Conservation (phyloP, 2,888 invertebrate genomes). For the Sphecodes monilicornis region DNA sequence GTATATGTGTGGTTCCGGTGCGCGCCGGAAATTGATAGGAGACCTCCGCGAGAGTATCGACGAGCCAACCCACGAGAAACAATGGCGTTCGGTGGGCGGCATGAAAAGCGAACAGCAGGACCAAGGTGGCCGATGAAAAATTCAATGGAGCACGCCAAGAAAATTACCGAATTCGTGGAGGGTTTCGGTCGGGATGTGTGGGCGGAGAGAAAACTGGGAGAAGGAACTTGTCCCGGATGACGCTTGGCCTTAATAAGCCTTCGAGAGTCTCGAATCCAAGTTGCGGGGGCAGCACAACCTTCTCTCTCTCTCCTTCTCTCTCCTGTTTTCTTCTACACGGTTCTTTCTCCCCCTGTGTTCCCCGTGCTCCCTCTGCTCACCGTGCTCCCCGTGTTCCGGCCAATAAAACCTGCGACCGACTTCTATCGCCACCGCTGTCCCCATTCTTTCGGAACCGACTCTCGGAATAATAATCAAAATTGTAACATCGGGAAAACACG, state of each 20-base stretch:
- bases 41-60: background rate
- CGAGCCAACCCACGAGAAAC: background rate
- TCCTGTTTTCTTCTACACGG: conserved; percentile 8
- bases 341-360: background rate
- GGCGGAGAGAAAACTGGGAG: background rate
- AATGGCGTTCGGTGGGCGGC: background rate
- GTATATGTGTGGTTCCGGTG: background rate
- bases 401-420: conserved; percentile 51
- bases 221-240: conserved; percentile 71
- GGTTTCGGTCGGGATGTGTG: background rate
- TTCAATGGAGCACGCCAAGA: conserved; percentile 19
- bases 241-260: conserved; percentile 82
- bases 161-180: conserved; percentile 54
- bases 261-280: conserved; percentile 75
- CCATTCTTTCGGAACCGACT: background rate
- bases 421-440: conserved; percentile 19
- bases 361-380: background rate
- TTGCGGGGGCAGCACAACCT: conserved; percentile 46
- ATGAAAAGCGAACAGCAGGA: background rate
- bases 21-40: background rate
- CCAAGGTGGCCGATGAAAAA: conserved; percentile 22
- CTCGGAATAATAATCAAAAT: conserved; percentile 33
- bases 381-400: background rate
- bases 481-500: conserved; percentile 37
- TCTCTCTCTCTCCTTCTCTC: conserved; percentile 11